These are phyloP conservation scores for Diplolepis rosae DNA, from an alignment of 2,888 invertebrate species.

Conservation along the genomic window DNA sequence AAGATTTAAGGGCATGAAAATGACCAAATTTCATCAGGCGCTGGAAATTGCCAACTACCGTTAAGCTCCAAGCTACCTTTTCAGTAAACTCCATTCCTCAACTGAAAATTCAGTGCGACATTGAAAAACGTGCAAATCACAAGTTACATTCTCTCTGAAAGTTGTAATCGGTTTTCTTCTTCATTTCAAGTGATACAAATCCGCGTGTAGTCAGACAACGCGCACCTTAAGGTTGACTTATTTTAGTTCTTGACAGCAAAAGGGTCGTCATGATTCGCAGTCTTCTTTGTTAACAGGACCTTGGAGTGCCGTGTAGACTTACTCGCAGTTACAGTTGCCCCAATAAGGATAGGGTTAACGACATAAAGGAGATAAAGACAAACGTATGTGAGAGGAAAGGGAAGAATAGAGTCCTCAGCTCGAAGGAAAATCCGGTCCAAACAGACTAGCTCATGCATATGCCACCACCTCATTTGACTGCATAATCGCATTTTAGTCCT, in stretches of 20 bases:
- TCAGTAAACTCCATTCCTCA: not conserved
- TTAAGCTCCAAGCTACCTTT: not conserved
- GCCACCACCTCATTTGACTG: slow-evolving; percentile 74
- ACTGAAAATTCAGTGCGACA: not conserved
- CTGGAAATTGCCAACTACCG: no score
- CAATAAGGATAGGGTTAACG: slow-evolving; percentile 30
- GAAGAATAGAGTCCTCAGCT: slow-evolving; percentile 40
- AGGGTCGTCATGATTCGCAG: slow-evolving; percentile 27
- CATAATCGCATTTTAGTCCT: slow-evolving; percentile 70
- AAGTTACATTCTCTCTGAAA: not conserved
- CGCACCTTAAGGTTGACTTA: slow-evolving; percentile 13
- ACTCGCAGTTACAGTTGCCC: slow-evolving; percentile 22
- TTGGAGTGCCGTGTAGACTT: slow-evolving; percentile 55
- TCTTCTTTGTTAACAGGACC: slow-evolving; percentile 50
- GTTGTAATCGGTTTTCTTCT: not conserved
- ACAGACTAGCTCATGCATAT: slow-evolving; percentile 70
- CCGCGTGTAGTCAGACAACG: not conserved
- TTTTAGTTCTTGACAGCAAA: not conserved
- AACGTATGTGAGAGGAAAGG: slow-evolving; percentile 4
- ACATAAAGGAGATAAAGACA: slow-evolving; percentile 33
- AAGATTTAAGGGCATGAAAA: no score
- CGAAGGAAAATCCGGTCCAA: slow-evolving; percentile 44
- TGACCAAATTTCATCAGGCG: no score
- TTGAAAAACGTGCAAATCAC: not conserved
- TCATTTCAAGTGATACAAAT: slow-evolving; percentile 16